These are phyloP conservation scores for Myodes glareolus DNA, from an alignment of 2,113 vertebrate species.

Conservation along the genomic window DNA sequence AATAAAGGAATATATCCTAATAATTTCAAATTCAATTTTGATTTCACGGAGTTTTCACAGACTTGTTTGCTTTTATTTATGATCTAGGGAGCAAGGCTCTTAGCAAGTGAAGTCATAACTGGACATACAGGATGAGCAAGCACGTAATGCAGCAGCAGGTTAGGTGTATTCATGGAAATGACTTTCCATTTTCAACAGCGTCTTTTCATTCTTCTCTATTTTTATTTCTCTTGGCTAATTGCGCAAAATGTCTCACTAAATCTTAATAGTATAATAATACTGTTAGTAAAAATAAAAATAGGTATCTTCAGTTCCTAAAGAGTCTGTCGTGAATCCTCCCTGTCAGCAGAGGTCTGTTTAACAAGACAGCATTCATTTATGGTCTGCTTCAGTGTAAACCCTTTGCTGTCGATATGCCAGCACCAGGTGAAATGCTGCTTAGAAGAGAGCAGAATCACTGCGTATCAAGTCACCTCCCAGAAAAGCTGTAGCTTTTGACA, in stretches of 20 bases:
- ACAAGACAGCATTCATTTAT: slow-evolving; percentile 78
- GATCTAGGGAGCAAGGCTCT: neutral
- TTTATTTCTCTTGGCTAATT: slow-evolving; percentile 23
- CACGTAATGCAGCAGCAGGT: neutral
- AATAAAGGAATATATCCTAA: neutral
- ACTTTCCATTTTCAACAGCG: slow-evolving; percentile 12
- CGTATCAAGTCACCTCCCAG: slow-evolving; percentile 70
- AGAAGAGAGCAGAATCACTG: slow-evolving; percentile 75
- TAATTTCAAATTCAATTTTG: neutral
- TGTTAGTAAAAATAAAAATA: neutral
- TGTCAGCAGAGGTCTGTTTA: slow-evolving; percentile 74
- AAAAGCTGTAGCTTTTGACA: slow-evolving; percentile 74
- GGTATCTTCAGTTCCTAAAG: neutral
- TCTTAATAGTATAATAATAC: slow-evolving; percentile 55
- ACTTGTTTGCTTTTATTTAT: neutral
- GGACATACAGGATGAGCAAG: neutral
- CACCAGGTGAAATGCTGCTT: slow-evolving; percentile 79
- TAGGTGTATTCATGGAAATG: neutral
- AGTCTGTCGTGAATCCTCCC: slow-evolving; percentile 52
- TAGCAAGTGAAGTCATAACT: neutral
- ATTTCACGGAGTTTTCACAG: neutral
- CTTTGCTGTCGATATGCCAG: slow-evolving; percentile 81
- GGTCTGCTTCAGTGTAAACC: slow-evolving; percentile 75
- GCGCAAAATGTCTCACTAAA: slow-evolving; percentile 26
- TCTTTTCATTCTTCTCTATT: neutral